These are phyloP conservation scores for Oopsacas minuta DNA, from an alignment of 37 sponge, comb jelly and placozoan genomes.

Conservation along the genomic window DNA sequence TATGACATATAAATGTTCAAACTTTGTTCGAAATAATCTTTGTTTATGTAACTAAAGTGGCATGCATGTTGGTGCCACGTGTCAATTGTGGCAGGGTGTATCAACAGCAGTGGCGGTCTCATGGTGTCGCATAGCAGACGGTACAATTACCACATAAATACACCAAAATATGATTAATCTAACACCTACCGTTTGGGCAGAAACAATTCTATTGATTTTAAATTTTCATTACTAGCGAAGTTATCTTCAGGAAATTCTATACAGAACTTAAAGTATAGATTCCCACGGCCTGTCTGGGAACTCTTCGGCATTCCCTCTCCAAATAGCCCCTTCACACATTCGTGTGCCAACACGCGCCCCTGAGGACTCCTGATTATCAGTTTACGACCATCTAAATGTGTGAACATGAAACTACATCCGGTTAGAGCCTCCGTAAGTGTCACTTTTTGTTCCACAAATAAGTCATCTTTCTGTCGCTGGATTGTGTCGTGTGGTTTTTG, in stretches of 20 bases:
- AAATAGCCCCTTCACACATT: slow-evolving; percentile 31
- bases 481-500: slow-evolving; percentile 53
- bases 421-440: slow-evolving; percentile 71
- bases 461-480: slow-evolving; percentile 42
- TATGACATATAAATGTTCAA: too few relatives aligned
- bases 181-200: background rate
- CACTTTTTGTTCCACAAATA: slow-evolving; percentile 65
- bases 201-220: slow-evolving; percentile 24
- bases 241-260: slow-evolving; percentile 61
- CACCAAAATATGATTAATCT: too few relatives aligned
- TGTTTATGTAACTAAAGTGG: too few relatives aligned
- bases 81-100: too few relatives aligned
- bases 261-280: slow-evolving; percentile 77
- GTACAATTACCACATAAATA: too few relatives aligned
- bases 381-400: slow-evolving; percentile 61
- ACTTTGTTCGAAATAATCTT: too few relatives aligned
- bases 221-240: slow-evolving; percentile 22
- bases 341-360: slow-evolving; percentile 48
- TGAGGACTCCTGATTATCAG: slow-evolving; percentile 38
- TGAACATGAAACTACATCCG: slow-evolving; percentile 43
- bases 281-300: slow-evolving; percentile 41
- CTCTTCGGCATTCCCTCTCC: slow-evolving; percentile 65
- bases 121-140: too few relatives aligned
- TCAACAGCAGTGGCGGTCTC: too few relatives aligned
- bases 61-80: too few relatives aligned